These are phyloP conservation scores for Cygnus olor DNA, from an alignment of 2,797 vertebrate genomes.

Conservation along the genomic window DNA sequence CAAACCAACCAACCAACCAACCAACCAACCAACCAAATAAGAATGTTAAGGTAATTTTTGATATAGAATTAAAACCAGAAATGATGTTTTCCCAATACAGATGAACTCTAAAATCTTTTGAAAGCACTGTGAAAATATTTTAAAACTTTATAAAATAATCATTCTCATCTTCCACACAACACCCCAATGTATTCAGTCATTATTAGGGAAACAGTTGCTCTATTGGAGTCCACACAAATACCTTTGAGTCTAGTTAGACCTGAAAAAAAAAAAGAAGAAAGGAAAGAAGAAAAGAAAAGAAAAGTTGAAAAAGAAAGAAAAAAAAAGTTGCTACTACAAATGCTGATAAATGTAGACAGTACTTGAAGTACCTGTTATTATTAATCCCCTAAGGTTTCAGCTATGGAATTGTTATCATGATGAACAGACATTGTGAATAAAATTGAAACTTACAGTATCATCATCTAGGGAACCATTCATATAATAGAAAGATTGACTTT, in stretches of 20 bases:
- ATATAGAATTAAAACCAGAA: neutral
- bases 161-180: neutral
- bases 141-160: neutral
- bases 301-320: neutral
- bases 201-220: neutral
- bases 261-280: neutral
- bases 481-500: constrained; percentile 46
- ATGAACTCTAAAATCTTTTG: neutral
- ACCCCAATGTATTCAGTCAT: neutral
- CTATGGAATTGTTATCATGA: constrained; percentile 40
- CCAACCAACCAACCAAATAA: neutral
- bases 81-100: neutral
- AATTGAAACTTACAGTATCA: constrained; percentile 43
- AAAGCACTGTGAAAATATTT: constrained; percentile 2
- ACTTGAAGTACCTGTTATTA: constrained; percentile 34
- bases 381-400: constrained; percentile 25
- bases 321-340: neutral
- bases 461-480: constrained; percentile 54
- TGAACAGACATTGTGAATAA: constrained; percentile 60
- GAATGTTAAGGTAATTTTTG: neutral
- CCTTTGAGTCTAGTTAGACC: neutral
- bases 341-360: constrained; percentile 30
- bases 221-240: neutral
- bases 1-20: neutral
- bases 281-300: neutral